Evolutionary conservation across 2,888 invertebrate species (phyloP), one percentile per base, ranked within the genome.

Genomic region (Drosophila picticornis): DNA sequence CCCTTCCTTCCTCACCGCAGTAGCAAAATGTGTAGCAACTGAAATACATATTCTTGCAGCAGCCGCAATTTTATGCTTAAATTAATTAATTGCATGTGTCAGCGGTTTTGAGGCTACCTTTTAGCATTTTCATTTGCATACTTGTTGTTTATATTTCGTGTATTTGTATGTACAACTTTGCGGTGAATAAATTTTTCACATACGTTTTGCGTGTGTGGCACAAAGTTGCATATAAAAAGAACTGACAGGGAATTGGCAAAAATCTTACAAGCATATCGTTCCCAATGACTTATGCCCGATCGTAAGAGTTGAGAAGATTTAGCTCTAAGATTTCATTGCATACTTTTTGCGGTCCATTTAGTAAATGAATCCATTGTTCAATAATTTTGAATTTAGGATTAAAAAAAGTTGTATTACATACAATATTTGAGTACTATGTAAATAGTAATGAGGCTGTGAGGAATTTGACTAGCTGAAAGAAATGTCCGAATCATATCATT

Each of bases 21-120:
- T 19, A 25, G 31, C 31, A 32, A 32, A 32, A 10, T 32, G 10
- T n/a, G 25, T 29, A 16, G 16, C 36, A 29, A 55, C 32, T 59
- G 65, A 57, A 72, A 78, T 78, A 75, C 25, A 46, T 73, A 61
- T 75, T 74, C 77, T 70, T 77, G 73, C 74, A 67, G 55, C 67
- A 43, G 34, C 40, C 71, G 77, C 86, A 83, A 60, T 80, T 88
- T 78, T 63, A 76, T 80, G 77, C 76, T 73, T 61, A 75, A 87
- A 81, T 89, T 87, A 86, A 86, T 90, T 90, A 86, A 86, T 83
- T 84, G 90, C 77, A 76, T 87, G 79, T 86, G 90, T 89, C 86
- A 89, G 86, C 84, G 84, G 84, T 89, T 86, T 80, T 56, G 51
- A 55, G 66, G 48, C 62, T 58, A 63, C 69, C 60, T 73, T 85